Percentiles rank a stretch among this genome's conserved stretches.
phyloP scores from a whole-genome alignment of 2,888 invertebrate species.

The Tenthredo livida region DNA sequence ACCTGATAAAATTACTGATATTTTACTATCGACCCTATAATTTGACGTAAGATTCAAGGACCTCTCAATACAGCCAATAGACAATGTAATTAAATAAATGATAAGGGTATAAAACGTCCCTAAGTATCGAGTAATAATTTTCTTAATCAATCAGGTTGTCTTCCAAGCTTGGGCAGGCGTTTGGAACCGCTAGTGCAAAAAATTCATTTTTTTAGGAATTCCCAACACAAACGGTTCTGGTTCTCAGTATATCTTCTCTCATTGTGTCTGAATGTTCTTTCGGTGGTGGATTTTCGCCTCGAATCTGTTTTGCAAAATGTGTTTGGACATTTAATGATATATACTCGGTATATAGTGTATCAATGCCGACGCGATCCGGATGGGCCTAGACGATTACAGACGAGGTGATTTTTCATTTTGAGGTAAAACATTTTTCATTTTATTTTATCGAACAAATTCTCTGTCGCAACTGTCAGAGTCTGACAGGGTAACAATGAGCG shows the following conservation, averaged over 20 bases:
- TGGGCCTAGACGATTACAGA: neutral
- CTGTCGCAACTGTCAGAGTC: conserved; percentile 42
- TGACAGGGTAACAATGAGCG: conserved; percentile 24
- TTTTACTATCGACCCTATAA: neutral
- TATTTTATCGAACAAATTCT: conserved; percentile 12
- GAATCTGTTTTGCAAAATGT: neutral
- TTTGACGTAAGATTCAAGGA: neutral
- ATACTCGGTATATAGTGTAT: neutral
- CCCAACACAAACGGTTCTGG: neutral
- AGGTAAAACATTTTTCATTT: conserved; percentile 22
- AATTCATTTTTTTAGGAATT: neutral
- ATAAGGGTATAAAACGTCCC: neutral
- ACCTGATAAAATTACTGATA: conserved; percentile 79
- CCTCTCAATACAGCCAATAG: neutral
- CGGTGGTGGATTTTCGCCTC: neutral
- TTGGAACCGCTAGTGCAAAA: neutral
- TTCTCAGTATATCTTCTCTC: neutral
- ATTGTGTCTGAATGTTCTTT: neutral
- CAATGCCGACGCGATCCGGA: neutral
- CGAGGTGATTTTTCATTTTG: conserved; percentile 40
- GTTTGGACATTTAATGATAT: neutral
- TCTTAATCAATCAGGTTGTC: neutral
- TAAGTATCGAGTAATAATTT: neutral
- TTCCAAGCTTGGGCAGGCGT: neutral
- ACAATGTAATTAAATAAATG: neutral